Evolutionary conservation across 2,888 invertebrate species (phyloP).

Genomic region (Nymphalis c-album): DNA sequence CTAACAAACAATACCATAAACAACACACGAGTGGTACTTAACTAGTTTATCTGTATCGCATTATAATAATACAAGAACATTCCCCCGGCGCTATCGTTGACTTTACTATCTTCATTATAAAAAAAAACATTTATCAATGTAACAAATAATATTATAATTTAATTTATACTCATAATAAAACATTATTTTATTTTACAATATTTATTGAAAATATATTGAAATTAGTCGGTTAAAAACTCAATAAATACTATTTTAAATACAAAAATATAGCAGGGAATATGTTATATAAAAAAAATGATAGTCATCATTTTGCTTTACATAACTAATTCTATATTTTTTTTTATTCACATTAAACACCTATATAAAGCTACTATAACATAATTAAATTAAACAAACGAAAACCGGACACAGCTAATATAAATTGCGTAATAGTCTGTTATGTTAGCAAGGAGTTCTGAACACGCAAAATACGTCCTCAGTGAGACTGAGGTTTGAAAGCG

Average conservation of each 20-base stretch:
- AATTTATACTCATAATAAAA: too few relatives aligned
- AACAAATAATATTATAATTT: too few relatives aligned
- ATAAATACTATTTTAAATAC: too few relatives aligned
- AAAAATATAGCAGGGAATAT: too few relatives aligned
- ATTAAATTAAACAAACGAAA: constrained; percentile 25
- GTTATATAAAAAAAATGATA: too few relatives aligned
- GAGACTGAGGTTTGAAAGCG: constrained; percentile 47
- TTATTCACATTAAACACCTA: not conserved
- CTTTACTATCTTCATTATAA: not conserved
- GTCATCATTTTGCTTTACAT: too few relatives aligned
- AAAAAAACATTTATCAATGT: too few relatives aligned
- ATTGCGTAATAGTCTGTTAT: constrained; percentile 34
- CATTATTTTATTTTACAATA: too few relatives aligned
- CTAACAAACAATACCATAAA: constrained; percentile 53
- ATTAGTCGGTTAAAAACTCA: too few relatives aligned
- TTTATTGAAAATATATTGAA: too few relatives aligned
- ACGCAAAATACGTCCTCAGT: constrained; percentile 53
- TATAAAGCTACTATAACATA: constrained; percentile 1
- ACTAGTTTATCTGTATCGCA: constrained; percentile 39
- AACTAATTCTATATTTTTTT: not conserved
- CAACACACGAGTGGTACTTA: constrained; percentile 41
- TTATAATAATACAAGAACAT: constrained; percentile 41
- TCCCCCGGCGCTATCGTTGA: constrained; percentile 31
- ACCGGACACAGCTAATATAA: constrained; percentile 33
- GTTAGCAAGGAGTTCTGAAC: constrained; percentile 40